phyloP scores from a whole-genome alignment of 1,140 invertebrate genomes.

The Zaprionus kolodkinae region DNA sequence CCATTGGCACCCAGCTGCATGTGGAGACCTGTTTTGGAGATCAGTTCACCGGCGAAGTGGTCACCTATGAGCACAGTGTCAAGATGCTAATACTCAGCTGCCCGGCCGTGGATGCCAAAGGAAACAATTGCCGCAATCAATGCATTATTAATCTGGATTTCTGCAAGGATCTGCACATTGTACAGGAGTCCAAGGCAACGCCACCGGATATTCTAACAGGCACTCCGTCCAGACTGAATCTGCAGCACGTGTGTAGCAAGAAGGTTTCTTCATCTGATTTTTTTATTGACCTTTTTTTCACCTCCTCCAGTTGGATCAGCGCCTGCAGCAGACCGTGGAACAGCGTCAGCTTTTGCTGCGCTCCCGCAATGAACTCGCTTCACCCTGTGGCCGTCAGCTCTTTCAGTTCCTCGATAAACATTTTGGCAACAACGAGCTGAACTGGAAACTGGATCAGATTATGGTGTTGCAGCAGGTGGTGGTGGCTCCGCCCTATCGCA shows the following conservation, averaged over 20 bases:
- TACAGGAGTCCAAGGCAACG: slow-evolving; percentile 28
- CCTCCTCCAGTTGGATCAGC: slow-evolving; percentile 43
- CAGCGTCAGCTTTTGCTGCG: slow-evolving; percentile 13
- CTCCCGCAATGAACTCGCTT: slow-evolving; percentile 23
- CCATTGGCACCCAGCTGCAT: slow-evolving; percentile 30
- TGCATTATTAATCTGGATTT: slow-evolving; percentile 35
- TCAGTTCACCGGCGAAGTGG: slow-evolving; percentile 43
- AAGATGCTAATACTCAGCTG: slow-evolving; percentile 54
- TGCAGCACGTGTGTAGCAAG: slow-evolving; percentile 18
- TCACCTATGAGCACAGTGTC: slow-evolving; percentile 32
- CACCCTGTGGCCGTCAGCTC: slow-evolving; percentile 30
- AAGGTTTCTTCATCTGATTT: neutral
- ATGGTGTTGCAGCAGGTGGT: slow-evolving; percentile 43
- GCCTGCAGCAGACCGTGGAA: slow-evolving; percentile 20
- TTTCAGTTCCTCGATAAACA: slow-evolving; percentile 28
- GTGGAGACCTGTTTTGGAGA: slow-evolving; percentile 58
- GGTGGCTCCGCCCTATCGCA: slow-evolving; percentile 44
- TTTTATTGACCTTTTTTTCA: neutral
- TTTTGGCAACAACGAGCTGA: slow-evolving; percentile 28
- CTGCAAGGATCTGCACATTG: slow-evolving; percentile 54
- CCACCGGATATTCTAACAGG: neutral
- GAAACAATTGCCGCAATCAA: slow-evolving; percentile 4
- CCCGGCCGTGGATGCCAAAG: neutral
- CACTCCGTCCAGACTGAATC: slow-evolving; percentile 24
- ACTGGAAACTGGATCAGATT: slow-evolving; percentile 29